Evolutionary conservation across 2,113 vertebrate genomes (phyloP), one percentile per base, ranked within the genome.

Genomic region (Scomber scombrus): DNA sequence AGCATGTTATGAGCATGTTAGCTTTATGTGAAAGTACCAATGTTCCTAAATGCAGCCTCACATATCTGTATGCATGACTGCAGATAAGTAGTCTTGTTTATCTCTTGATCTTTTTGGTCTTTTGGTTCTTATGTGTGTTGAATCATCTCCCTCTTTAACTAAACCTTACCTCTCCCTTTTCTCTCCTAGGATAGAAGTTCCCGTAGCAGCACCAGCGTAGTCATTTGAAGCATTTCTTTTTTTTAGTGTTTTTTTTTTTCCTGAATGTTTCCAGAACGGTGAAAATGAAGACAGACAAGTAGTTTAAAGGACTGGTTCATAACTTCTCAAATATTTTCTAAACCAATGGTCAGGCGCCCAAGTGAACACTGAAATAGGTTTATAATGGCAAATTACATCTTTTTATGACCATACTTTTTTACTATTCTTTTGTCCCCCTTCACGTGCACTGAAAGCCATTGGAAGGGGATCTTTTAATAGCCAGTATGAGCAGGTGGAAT

Each of bases 131-230:
- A 29, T 34, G 5, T 66, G 4, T 29, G 18, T 50, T 81, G 40
- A 21, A 76, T 77, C 13, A 45, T 18, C 45, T 54, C 1, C 9
- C 0, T 43, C 34, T 47, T 83, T 31, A 54, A 74, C 54, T 74
- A 43, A 84, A 79, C 13, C 18, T 51, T 4, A 0, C 3, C 40
- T 78, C 64, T 92, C 75, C 84, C 84, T 82, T 74, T 90, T 86
- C 85, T 91, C 75, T 91, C 49, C 1, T 89, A 99, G 98, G 97
- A 97, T 85, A 96, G 91, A 89, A 97, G 97, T 93, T 98, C 97
- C 83, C 94, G 93, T 93, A 98, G 97, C 84, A 96, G 91, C 89
- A 95, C 90, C 87, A 99, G 96, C 71, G 93, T 98, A 82, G 93
- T 99, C 89, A 97, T 99, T 92, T 95, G 88, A 95, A 87, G 70